Percentiles rank a stretch among this genome's conserved stretches.
Conservation (phyloP, 2,888 invertebrate species). For the Melieria omissa region DNA sequence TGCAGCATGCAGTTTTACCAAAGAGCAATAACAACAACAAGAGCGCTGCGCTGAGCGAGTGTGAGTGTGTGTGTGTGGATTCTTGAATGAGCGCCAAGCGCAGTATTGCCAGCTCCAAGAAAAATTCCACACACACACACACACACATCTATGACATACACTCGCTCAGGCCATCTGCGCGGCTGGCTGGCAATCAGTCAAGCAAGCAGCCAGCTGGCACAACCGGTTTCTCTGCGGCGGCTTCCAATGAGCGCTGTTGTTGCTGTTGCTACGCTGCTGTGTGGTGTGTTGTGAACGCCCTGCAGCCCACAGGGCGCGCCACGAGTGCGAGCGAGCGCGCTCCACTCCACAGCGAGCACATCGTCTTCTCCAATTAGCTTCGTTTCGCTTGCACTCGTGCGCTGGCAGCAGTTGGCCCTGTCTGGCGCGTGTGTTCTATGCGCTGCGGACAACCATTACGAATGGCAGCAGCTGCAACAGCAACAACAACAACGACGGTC, state of each 20-base stretch:
- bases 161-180: no score
- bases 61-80: conserved; percentile 32
- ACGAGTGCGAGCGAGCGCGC: background rate
- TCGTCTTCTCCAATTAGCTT: background rate
- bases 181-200: no score
- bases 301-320: background rate
- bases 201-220: no score
- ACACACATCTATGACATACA: background rate
- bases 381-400: background rate
- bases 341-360: background rate
- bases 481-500: background rate
- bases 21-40: background rate
- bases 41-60: conserved; percentile 27
- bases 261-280: no score
- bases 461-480: no score
- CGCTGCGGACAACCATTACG: background rate
- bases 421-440: background rate
- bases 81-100: conserved; percentile 20
- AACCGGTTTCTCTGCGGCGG: conserved; percentile 3
- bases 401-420: background rate
- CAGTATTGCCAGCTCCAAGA: conserved; percentile 40
- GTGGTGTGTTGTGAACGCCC: no score
- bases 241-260: background rate
- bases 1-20: background rate
- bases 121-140: background rate